phyloP scores from a whole-genome alignment of 2,888 invertebrate species.

The Heliconius charithonia region DNA sequence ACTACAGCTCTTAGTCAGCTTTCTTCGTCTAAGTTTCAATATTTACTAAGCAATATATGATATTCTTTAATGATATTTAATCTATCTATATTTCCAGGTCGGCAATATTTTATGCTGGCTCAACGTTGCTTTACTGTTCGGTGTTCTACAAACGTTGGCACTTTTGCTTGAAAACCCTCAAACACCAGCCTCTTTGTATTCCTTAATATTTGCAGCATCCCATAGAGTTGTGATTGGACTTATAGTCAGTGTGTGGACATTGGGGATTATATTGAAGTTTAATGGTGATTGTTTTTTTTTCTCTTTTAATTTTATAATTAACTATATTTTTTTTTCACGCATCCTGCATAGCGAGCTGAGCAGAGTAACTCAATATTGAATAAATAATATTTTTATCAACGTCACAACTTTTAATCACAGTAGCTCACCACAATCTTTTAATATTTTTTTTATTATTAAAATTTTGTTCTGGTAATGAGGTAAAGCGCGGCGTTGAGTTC shows the following conservation, averaged over 20 bases:
- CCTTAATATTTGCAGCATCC: not conserved
- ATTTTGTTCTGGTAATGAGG: too few relatives aligned
- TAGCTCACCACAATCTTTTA: too few relatives aligned
- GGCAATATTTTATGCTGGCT: constrained; percentile 3
- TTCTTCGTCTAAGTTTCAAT: too few relatives aligned
- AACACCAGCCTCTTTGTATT: not conserved
- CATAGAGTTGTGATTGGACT: constrained; percentile 1
- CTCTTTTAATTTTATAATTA: not conserved
- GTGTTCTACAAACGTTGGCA: not conserved
- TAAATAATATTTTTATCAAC: too few relatives aligned
- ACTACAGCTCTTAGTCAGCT: too few relatives aligned
- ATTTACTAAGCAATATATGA: too few relatives aligned
- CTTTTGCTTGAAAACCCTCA: not conserved
- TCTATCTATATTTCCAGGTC: not conserved
- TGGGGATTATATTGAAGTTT: constrained; percentile 4
- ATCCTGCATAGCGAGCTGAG: too few relatives aligned
- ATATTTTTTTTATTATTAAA: too few relatives aligned
- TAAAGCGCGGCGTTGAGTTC: too few relatives aligned
- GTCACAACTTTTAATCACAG: too few relatives aligned
- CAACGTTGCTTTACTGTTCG: not conserved
- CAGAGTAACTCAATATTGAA: too few relatives aligned
- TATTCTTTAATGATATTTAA: too few relatives aligned
- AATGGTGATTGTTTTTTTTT: constrained; percentile 5
- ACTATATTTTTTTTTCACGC: not conserved
- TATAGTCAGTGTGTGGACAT: not conserved